phyloP scores from a whole-genome alignment of 2,888 invertebrate species.

The Parnassius apollo region DNA sequence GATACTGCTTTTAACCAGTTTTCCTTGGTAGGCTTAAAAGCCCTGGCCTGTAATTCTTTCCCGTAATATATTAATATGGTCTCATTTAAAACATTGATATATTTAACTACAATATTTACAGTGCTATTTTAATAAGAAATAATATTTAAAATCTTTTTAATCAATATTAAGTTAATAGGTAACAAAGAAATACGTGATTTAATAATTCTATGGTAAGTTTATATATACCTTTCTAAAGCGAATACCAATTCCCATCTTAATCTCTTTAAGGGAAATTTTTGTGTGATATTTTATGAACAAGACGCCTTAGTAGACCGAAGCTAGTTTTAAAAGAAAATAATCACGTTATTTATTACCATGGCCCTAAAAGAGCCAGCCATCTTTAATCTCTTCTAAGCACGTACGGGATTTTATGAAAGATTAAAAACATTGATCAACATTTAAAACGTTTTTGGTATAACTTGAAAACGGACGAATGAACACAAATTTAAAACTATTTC shows the following conservation, averaged over 20 bases:
- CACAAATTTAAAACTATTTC: conserved; percentile 46
- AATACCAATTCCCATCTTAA: conserved; percentile 45
- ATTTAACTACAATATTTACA: too few relatives aligned
- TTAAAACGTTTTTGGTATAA: conserved; percentile 57
- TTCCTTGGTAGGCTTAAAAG: conserved; percentile 57
- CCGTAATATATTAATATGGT: conserved; percentile 13
- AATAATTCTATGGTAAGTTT: conserved; percentile 4
- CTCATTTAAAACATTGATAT: conserved; percentile 19
- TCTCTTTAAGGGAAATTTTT: conserved; percentile 63
- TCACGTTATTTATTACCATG: conserved; percentile 76
- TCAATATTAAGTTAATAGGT: too few relatives aligned
- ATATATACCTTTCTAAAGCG: conserved; percentile 7
- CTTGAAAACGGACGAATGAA: conserved; percentile 42
- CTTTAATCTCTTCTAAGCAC: conserved; percentile 73
- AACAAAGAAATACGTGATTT: conserved; percentile 2
- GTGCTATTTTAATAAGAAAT: too few relatives aligned
- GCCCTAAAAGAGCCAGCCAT: conserved; percentile 62
- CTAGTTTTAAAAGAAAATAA: conserved; percentile 73
- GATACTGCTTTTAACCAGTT: conserved; percentile 46
- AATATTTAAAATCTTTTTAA: too few relatives aligned
- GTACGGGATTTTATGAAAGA: conserved; percentile 72
- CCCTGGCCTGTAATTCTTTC: conserved; percentile 36
- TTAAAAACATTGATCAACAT: conserved; percentile 69
- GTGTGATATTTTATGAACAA: conserved; percentile 61
- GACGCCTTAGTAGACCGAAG: conserved; percentile 49